Conservation (phyloP, 2,113 vertebrate genomes). For the Oplegnathus fasciatus region DNA sequence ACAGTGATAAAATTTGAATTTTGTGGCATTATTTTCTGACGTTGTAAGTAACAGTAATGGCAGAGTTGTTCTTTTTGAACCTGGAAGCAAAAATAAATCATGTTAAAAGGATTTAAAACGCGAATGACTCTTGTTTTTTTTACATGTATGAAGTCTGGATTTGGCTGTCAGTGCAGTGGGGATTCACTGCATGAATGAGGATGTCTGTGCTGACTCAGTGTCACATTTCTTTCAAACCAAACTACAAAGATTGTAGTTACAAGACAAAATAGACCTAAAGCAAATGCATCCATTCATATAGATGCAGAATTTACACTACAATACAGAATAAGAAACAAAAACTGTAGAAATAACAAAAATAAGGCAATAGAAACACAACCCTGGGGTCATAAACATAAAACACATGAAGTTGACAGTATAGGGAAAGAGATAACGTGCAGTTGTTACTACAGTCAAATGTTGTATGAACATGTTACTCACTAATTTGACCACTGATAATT, state of each 20-base stretch:
- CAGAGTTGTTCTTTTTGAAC: background rate
- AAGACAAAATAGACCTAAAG: background rate
- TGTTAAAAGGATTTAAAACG: background rate
- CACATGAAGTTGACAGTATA: background rate
- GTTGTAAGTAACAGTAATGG: background rate
- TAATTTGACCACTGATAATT: too few species aligned
- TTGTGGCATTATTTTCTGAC: slow-evolving; percentile 9
- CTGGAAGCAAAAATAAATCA: slow-evolving; percentile 3
- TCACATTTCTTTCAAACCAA: background rate
- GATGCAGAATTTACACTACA: background rate
- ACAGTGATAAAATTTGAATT: background rate
- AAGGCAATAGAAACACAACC: too few species aligned
- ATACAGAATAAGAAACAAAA: background rate
- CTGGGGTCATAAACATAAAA: background rate
- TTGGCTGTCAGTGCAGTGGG: too few species aligned
- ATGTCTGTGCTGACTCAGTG: background rate
- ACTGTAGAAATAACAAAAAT: background rate
- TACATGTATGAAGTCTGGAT: background rate
- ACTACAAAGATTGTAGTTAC: background rate
- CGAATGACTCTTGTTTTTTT: background rate
- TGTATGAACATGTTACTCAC: too few species aligned
- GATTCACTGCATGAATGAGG: background rate
- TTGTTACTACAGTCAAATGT: too few species aligned
- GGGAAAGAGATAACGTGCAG: background rate
- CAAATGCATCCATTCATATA: background rate